Conservation (phyloP, 2,797 vertebrate species). For the Garrulus glandarius region DNA sequence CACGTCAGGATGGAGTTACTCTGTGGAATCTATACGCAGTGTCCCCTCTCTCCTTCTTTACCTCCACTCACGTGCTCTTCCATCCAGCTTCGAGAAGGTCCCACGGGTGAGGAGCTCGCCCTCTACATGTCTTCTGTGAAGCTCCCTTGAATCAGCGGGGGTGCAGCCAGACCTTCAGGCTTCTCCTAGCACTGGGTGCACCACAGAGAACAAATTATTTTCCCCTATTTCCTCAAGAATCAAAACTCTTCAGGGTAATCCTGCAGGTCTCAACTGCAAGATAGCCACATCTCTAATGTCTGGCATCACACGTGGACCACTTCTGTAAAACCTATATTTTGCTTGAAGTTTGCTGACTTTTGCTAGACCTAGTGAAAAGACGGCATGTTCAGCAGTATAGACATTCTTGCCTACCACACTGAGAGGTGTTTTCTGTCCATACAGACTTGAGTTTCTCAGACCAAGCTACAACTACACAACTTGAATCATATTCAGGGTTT, state of each 20-base stretch:
- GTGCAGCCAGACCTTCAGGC: too few relatives aligned
- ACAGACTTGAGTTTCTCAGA: neutral
- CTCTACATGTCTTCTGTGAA: too few relatives aligned
- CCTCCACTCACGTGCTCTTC: too few relatives aligned
- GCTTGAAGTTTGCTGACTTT: neutral
- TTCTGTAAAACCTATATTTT: neutral
- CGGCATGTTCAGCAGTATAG: neutral
- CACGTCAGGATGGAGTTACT: fast-evolving
- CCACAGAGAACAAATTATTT: neutral
- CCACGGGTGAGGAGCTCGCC: too few relatives aligned
- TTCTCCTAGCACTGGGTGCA: too few relatives aligned
- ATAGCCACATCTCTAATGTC: neutral
- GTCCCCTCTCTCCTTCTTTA: too few relatives aligned
- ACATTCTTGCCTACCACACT: neutral
- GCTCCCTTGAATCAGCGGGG: too few relatives aligned
- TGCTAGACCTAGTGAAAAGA: neutral
- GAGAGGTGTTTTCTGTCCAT: neutral
- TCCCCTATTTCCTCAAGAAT: neutral
- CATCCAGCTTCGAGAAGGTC: too few relatives aligned
- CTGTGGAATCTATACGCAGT: too few relatives aligned
- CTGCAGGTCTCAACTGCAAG: neutral
- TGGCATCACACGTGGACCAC: neutral
- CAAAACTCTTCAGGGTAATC: neutral
- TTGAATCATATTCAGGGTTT: neutral
- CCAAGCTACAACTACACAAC: neutral